These are phyloP conservation scores for Dicaeum eximium DNA, from an alignment of 2,113 vertebrate species.

Conservation along the genomic window DNA sequence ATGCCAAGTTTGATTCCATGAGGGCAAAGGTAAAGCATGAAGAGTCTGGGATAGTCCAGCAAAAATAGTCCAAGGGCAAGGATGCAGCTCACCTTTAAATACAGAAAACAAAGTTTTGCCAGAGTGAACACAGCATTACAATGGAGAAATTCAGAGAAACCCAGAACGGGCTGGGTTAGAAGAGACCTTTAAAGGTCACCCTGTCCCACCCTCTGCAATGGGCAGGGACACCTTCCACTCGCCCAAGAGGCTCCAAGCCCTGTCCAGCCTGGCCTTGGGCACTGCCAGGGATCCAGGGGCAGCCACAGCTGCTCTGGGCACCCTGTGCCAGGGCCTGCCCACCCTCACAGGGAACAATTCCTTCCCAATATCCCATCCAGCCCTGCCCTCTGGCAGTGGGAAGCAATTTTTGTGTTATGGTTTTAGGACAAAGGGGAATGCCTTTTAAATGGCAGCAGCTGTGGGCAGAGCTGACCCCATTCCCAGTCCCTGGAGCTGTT, in stretches of 20 bases:
- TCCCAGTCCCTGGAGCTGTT: not conserved
- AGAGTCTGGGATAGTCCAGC: not conserved
- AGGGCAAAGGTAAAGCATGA: not conserved
- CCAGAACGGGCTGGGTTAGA: not conserved
- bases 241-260: not conserved
- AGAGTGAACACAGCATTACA: not conserved
- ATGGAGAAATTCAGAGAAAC: not conserved
- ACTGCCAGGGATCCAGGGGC: not conserved
- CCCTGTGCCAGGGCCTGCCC: not conserved
- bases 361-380: fast-evolving
- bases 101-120: not conserved
- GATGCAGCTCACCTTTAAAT: not conserved
- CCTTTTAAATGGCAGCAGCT: not conserved
- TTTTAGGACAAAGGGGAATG: not conserved
- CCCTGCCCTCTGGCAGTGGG: not conserved
- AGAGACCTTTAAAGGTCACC: not conserved
- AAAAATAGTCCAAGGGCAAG: not conserved
- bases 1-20: not conserved
- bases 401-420: not conserved
- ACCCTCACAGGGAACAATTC: not conserved
- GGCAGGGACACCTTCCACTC: not conserved
- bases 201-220: not conserved
- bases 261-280: not conserved
- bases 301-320: not conserved
- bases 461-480: not conserved